A percentile compares a stretch with the other conserved stretches of the same genome.
These are phyloP conservation scores for Tetragnatha versicolor DNA, from an alignment of 1,140 invertebrate genomes.

Conservation along the genomic window DNA sequence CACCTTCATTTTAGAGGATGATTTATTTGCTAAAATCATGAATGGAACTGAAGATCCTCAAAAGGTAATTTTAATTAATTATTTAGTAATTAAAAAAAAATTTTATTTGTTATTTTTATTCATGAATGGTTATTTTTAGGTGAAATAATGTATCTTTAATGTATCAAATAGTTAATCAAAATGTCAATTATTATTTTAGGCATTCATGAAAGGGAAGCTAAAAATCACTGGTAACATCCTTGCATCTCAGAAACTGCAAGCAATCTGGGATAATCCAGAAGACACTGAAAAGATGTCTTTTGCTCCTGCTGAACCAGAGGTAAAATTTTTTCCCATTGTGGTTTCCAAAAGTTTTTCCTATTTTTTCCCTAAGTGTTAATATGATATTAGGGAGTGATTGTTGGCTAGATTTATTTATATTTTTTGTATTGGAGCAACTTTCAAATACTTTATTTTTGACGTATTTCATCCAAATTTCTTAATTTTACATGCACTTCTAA, in stretches of 20 bases:
- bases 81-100: not conserved
- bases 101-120: not conserved
- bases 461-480: too few species aligned
- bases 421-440: too few species aligned
- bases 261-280: slow-evolving; percentile 65
- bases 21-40: slow-evolving; percentile 78
- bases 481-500: too few species aligned
- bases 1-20: slow-evolving; percentile 84
- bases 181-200: slow-evolving; percentile 61
- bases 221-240: slow-evolving; percentile 92
- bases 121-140: not conserved
- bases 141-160: too few species aligned
- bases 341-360: too few species aligned
- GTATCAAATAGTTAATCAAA: too few species aligned
- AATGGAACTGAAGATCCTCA: slow-evolving; percentile 87
- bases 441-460: too few species aligned
- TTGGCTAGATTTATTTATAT: too few species aligned
- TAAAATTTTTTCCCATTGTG: too few species aligned
- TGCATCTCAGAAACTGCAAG: slow-evolving; percentile 86
- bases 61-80: slow-evolving; percentile 64
- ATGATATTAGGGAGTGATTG: too few species aligned
- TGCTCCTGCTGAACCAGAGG: not conserved
- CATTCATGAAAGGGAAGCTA: slow-evolving; percentile 89
- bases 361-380: too few species aligned
- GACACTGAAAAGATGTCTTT: slow-evolving; percentile 43